phyloP scores from a whole-genome alignment of 2,113 vertebrate species.

The Carassius gibelio region DNA sequence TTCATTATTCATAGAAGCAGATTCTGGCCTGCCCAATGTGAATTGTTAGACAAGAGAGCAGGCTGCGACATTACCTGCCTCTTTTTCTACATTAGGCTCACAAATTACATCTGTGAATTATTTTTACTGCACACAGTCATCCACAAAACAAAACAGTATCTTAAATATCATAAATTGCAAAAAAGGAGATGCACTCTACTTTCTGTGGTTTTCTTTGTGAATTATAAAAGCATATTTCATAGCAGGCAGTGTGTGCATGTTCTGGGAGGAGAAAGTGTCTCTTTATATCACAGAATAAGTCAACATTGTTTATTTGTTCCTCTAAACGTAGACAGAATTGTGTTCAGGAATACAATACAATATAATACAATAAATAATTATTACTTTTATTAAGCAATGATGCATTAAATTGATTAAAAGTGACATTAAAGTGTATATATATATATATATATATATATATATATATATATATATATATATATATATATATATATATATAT shows the following conservation, averaged over 20 bases:
- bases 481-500: too few species aligned
- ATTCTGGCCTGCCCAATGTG: slow-evolving; percentile 17
- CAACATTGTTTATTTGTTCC: not conserved
- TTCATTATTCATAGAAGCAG: slow-evolving; percentile 46
- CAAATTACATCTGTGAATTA: slow-evolving; percentile 4
- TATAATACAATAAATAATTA: too few species aligned
- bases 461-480: too few species aligned
- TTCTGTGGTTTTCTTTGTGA: not conserved
- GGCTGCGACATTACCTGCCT: slow-evolving; percentile 5
- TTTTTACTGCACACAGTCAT: not conserved
- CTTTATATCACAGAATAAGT: not conserved
- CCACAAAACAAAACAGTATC: not conserved
- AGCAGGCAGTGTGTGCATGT: not conserved
- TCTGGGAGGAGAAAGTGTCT: not conserved
- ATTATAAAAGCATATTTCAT: not conserved
- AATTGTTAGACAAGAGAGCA: not conserved
- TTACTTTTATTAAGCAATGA: too few species aligned
- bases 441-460: too few species aligned
- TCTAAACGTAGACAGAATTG: not conserved
- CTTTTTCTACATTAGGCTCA: slow-evolving; percentile 24
- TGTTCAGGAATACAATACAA: too few species aligned
- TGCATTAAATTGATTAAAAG: too few species aligned
- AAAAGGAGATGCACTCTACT: not conserved
- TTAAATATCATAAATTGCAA: not conserved
- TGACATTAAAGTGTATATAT: not conserved